Evolutionary conservation across 2,113 vertebrate genomes (phyloP).

Genomic region (Eleginops maclovinus): DNA sequence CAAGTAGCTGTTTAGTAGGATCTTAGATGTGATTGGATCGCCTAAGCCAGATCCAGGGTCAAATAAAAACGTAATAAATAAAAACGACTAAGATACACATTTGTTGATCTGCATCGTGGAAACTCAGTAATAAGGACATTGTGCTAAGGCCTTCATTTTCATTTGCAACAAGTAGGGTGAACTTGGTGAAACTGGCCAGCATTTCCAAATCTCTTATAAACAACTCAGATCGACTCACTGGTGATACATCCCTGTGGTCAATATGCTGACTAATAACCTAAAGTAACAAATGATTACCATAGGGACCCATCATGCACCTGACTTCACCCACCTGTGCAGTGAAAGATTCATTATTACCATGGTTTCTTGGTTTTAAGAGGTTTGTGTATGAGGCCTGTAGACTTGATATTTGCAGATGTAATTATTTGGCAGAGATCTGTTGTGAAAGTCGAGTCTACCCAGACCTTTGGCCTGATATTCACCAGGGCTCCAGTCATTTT

Average conservation of each 20-base stretch:
- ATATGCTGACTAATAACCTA: conserved; percentile 3
- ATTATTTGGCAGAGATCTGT: conserved; percentile 31
- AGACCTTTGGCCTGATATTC: conserved; percentile 48
- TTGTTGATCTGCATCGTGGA: no score
- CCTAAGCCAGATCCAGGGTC: background rate
- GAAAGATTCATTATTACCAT: conserved; percentile 13
- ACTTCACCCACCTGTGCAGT: background rate
- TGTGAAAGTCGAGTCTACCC: conserved; percentile 17
- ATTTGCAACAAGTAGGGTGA: background rate
- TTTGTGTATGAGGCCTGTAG: conserved; percentile 3
- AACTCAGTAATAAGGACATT: background rate
- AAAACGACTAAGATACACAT: no score
- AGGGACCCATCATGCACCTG: conserved; percentile 1
- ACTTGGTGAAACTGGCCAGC: background rate
- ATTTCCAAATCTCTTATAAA: no score
- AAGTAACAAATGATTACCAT: background rate
- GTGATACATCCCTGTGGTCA: background rate
- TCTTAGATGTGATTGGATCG: background rate
- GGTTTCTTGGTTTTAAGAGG: background rate
- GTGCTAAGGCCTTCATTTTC: background rate
- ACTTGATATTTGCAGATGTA: conserved; percentile 26
- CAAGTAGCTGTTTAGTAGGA: background rate
- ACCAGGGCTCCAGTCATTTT: conserved; percentile 44
- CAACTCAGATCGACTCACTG: background rate
- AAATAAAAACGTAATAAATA: background rate